Evolutionary conservation across 2,113 vertebrate genomes (phyloP), one percentile per base, ranked within the genome.

Genomic region (Gavia stellata): DNA sequence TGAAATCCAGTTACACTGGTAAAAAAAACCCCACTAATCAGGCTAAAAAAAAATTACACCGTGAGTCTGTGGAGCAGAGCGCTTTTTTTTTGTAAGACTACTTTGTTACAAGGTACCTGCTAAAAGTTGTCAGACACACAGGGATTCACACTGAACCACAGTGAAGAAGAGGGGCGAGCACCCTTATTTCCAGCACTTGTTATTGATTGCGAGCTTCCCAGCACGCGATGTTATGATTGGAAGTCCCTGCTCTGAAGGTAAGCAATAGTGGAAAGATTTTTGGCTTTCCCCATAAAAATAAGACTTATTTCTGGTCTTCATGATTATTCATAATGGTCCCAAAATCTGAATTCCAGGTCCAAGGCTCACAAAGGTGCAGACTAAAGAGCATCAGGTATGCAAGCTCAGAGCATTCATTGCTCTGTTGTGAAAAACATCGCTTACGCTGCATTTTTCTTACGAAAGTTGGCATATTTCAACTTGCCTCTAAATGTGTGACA

Each of bases 1-100:
- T 26, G 85, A 90, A 96, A 95, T 94, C 94, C 94, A 96, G 96
- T 68, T 68, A 19, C 49, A 4, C 28, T 19, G 52, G 42, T 58
- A 78, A 20, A 31, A 40, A 56, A 18, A 31, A 13, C 14, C 4
- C 24, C 36, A 29, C 81, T 73, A 61, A 67, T 75, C 42, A 6
- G 86, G 40, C 59, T 85, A 7, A 61, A 53, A 61, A 53, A 33
- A 58, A 75, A 33, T 47, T 36, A 17, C 40, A 14, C 45, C 3
- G 1, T 9, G 79, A 82, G 70, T 38, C 66, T 65, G 86, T 13
- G 55, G 59, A 38, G 77, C 17, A 21, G 55, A 44, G 53, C 2
- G 53, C 2, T 59, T 17, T 4, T 78, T 62, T 50, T 28, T 40
- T 81, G 14, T 45, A 10, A 70, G 75, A 14, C 21, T 56, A 0